phyloP scores from a whole-genome alignment of 2,888 invertebrate genomes.

The Sthenelais limicola region DNA sequence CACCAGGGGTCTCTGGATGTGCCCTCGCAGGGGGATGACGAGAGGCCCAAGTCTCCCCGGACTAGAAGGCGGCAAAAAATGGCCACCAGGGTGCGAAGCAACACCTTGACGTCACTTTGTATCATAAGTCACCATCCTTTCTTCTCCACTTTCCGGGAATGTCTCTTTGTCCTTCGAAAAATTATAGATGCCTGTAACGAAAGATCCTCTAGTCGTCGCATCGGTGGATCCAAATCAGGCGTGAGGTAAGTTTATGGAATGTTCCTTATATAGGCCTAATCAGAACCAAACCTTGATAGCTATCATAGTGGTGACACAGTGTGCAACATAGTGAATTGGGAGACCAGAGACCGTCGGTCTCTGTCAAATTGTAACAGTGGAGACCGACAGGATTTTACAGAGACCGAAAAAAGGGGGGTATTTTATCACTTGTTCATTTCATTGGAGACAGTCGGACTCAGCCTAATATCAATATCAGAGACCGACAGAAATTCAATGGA shows the following conservation, averaged over 20 bases:
- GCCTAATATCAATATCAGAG: too few species aligned
- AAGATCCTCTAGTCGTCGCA: conserved; percentile 74
- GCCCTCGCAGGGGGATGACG: conserved; percentile 1
- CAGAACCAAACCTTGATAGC: neutral
- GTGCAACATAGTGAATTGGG: too few species aligned
- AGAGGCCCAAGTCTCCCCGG: conserved; percentile 65
- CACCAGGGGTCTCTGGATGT: conserved; percentile 42
- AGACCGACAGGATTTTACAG: too few species aligned
- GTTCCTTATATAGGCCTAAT: neutral
- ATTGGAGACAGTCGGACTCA: too few species aligned
- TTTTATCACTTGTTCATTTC: too few species aligned
- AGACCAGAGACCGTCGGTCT: too few species aligned
- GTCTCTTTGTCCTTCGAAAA: conserved; percentile 94
- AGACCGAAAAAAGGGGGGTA: too few species aligned
- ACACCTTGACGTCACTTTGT: conserved; percentile 96
- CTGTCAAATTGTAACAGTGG: too few species aligned
- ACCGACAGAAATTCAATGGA: too few species aligned
- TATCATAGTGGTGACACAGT: neutral
- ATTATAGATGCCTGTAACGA: conserved; percentile 98
- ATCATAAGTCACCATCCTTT: conserved; percentile 99
- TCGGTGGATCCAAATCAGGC: conserved; percentile 82
- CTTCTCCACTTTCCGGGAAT: conserved; percentile 98
- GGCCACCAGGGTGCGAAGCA: conserved; percentile 77
- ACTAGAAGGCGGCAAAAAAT: conserved; percentile 63
- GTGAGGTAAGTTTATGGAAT: conserved; percentile 79